Evolutionary conservation across 1,140 invertebrate genomes (phyloP).

Genomic region (Meloidogyne floridensis): DNA sequence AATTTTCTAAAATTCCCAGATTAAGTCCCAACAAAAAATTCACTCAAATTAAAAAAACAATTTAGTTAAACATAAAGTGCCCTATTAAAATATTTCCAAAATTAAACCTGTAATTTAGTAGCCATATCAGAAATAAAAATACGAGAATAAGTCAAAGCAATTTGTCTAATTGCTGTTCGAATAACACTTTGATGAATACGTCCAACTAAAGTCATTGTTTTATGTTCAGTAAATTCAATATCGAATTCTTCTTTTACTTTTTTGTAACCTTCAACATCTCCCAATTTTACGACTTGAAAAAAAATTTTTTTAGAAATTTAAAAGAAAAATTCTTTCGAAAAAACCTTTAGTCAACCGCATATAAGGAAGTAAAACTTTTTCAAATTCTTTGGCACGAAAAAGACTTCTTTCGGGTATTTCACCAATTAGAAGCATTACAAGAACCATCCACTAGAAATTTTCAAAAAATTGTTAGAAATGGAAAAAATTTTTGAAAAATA

Average conservation of each 20-base stretch:
- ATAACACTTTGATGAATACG: conserved; percentile 95
- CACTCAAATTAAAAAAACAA: too few species aligned
- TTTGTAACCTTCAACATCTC: conserved; percentile 89
- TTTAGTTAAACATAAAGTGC: too few species aligned
- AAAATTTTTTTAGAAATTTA: conserved; percentile 11
- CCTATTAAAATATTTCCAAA: too few species aligned
- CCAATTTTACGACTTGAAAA: conserved; percentile 81
- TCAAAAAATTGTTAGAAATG: conserved; percentile 64
- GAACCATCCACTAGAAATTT: conserved; percentile 83
- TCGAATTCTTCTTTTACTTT: conserved; percentile 81
- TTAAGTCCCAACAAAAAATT: too few species aligned
- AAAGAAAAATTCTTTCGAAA: background rate
- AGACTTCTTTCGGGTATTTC: conserved; percentile 8
- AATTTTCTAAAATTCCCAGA: too few species aligned
- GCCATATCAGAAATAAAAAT: conserved; percentile 94
- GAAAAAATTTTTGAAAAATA: background rate
- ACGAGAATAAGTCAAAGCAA: conserved; percentile 91
- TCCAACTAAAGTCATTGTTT: conserved; percentile 62
- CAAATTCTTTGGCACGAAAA: background rate
- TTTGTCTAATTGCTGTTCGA: conserved; percentile 94
- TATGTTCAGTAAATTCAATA: conserved; percentile 51
- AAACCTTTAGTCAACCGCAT: background rate
- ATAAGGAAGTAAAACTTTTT: conserved; percentile 6
- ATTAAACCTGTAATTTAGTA: conserved; percentile 71
- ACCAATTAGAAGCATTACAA: conserved; percentile 64